Conservation (phyloP, 2,888 invertebrate genomes). For the Clistopyga incitator region DNA sequence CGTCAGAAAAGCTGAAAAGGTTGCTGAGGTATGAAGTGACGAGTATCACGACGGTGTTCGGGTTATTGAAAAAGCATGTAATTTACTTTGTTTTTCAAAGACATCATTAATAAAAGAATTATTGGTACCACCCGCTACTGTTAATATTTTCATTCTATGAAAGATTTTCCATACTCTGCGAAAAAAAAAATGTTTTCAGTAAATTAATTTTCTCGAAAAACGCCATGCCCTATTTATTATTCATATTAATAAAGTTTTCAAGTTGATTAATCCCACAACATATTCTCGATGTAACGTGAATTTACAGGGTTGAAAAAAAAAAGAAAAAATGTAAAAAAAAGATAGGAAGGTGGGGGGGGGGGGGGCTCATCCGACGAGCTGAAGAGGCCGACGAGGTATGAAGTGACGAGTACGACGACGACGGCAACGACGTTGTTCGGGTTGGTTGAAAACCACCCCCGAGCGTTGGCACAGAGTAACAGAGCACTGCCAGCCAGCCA, state of each 20-base stretch:
- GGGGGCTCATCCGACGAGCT: slow-evolving; percentile 18
- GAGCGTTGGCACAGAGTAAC: slow-evolving; percentile 51
- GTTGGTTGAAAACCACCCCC: slow-evolving; percentile 40
- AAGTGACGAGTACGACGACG: slow-evolving; percentile 46
- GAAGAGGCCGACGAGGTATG: slow-evolving; percentile 34
- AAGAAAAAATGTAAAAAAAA: slow-evolving; percentile 31
- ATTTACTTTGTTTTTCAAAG: too few species aligned
- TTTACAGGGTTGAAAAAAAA: slow-evolving; percentile 17
- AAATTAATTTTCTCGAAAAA: neutral
- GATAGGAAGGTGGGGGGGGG: slow-evolving; percentile 3
- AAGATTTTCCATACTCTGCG: too few species aligned
- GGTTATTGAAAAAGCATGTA: slow-evolving; percentile 26
- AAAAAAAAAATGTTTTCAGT: neutral
- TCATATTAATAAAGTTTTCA: neutral
- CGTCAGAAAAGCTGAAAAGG: slow-evolving; percentile 30
- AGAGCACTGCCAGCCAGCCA: slow-evolving; percentile 40
- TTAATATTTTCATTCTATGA: too few species aligned
- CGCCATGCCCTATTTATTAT: neutral
- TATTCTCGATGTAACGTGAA: neutral
- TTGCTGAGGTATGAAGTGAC: slow-evolving; percentile 26
- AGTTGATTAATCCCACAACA: neutral
- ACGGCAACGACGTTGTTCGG: slow-evolving; percentile 23
- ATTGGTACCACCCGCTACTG: too few species aligned
- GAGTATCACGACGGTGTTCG: slow-evolving; percentile 36
- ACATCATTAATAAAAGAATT: too few species aligned